These are phyloP conservation scores for Automeris io DNA, from an alignment of 2,888 invertebrate genomes.

Conservation along the genomic window DNA sequence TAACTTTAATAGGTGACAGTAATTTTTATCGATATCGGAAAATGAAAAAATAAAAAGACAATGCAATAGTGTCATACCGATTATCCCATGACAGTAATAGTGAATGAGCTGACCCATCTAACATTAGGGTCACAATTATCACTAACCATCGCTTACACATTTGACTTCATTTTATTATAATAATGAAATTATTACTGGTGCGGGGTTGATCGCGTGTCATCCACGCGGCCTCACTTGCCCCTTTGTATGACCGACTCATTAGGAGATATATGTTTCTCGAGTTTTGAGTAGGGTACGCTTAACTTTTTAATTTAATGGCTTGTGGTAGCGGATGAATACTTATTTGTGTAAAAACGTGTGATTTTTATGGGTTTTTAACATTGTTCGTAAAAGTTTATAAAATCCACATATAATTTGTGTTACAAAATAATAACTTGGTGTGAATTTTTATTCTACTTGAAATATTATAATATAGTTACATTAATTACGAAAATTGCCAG, in stretches of 20 bases:
- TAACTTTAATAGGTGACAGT: too few relatives aligned
- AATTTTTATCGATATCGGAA: too few relatives aligned
- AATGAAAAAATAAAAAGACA: too few relatives aligned
- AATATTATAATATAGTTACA: too few relatives aligned
- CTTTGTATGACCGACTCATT: constrained; percentile 58
- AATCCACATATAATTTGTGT: too few relatives aligned
- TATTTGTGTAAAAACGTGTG: constrained; percentile 50
- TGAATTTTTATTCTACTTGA: too few relatives aligned
- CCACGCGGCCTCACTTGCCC: constrained; percentile 32
- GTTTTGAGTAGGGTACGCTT: constrained; percentile 38
- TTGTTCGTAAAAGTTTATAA: too few relatives aligned
- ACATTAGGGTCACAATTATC: constrained; percentile 36
- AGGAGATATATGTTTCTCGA: constrained; percentile 50
- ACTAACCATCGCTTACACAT: constrained; percentile 67
- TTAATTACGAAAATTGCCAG: too few relatives aligned
- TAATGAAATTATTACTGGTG: constrained; percentile 64
- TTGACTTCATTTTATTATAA: constrained; percentile 69
- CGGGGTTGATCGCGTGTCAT: constrained; percentile 49
- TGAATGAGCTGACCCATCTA: constrained; percentile 17
- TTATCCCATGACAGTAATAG: neutral
- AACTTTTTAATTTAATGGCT: constrained; percentile 68
- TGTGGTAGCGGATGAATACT: constrained; percentile 35
- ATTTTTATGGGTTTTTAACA: constrained; percentile 32
- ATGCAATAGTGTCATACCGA: neutral
- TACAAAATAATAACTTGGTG: too few relatives aligned